Base-by-base conservation (phyloP, 2,113 vertebrate species). In the Clinocottus analis region DNA sequence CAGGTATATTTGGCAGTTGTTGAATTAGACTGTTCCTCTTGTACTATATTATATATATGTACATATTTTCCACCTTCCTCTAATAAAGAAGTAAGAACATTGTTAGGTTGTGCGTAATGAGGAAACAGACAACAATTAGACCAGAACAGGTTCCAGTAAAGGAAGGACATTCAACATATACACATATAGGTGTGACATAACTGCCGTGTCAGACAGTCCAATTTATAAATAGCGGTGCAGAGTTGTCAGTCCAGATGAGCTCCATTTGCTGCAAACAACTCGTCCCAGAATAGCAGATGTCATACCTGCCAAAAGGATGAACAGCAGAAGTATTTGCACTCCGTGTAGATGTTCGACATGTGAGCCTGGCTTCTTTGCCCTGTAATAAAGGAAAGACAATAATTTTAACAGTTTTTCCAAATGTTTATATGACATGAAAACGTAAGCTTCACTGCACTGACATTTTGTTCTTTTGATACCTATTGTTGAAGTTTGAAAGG, bases 291-390 rank as follows among this genome's bases (percentile, higher is more conserved):
- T 13, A 4, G 12, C 19, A 72, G n/a, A 47, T 60, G 61, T 0
- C 35, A 66, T 80, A 93, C 91, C 92, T 88, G 84, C 47, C 37
- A 89, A 45, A 3, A 92, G 21, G 56, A 82, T 3, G 11, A 90
- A 2, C 14, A 92, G 37, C 16, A 93, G 69, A 43, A 56, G 62
- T 13, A 78, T 72, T 45, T 76, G 58, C 47, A 87, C 5, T 80
- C 79, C 84, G 11, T 6, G 31, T 25, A 51, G 35, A 21, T 60
- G 55, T 78, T 29, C 58, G 19, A 45, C 14, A 25, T 1, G 4
- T 7, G 75, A 75, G 5, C 45, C 27, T 45, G 60, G 2, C 16
- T 25, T 89, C 73, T 59, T 89, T 67, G 59, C 23, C 49, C 92
- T 93, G 81, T 43, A 75, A 82, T 0, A 68, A 8, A 49, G 67